Conservation (phyloP, 2,797 vertebrate genomes). For the Hemibagrus guttatus region DNA sequence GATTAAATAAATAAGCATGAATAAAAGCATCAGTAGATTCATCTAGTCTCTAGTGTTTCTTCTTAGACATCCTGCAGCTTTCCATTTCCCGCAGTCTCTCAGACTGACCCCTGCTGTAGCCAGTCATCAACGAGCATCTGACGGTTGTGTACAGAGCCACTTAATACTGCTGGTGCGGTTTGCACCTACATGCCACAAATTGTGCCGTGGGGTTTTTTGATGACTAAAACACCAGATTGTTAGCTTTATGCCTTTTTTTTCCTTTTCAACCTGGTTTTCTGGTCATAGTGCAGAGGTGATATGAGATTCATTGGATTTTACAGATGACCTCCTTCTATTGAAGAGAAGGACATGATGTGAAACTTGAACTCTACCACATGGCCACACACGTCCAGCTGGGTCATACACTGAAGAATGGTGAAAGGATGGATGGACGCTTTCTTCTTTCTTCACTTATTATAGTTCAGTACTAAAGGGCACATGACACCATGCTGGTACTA, state of each 20-base stretch:
- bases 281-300: conserved; percentile 16
- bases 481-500: not conserved
- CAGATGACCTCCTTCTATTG: conserved; percentile 30
- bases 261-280: conserved; percentile 22
- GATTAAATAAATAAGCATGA: not conserved
- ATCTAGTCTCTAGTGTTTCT: not conserved
- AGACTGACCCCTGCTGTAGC: not conserved
- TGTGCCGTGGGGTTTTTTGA: not conserved
- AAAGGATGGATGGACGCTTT: not conserved
- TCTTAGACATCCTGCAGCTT: not conserved
- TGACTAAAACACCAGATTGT: not conserved
- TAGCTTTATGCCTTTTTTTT: not conserved
- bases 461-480: not conserved
- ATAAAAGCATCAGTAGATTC: not conserved
- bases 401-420: not conserved
- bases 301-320: conserved; percentile 41
- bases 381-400: conserved; percentile 7
- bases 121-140: not conserved
- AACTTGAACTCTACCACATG: conserved; percentile 27
- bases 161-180: not conserved
- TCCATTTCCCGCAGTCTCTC: not conserved
- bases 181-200: not conserved
- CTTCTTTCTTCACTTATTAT: not conserved
- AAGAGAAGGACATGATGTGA: conserved; percentile 31
- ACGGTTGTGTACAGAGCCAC: not conserved